Conservation (phyloP, 2,888 invertebrate species). For the Caenorhabditis sp. region DNA sequence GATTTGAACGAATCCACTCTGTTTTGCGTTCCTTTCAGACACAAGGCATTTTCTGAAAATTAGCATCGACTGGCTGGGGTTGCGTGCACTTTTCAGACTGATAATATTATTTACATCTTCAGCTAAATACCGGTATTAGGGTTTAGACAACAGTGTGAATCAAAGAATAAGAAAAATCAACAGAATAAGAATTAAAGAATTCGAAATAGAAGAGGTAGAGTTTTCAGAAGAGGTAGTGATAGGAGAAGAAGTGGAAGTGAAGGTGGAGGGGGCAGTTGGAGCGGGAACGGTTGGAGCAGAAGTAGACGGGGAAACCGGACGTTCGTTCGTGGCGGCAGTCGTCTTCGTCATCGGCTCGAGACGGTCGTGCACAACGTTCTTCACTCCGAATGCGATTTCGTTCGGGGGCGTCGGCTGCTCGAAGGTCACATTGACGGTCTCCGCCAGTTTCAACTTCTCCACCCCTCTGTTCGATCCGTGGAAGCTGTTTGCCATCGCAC, state of each 20-base stretch:
- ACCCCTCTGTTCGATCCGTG: constrained; percentile 43
- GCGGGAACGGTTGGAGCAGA: neutral
- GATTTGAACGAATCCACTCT: too few relatives aligned
- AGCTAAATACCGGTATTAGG: constrained; percentile 21
- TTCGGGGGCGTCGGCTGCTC: constrained; percentile 28
- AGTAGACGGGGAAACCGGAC: neutral
- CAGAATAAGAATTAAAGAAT: neutral
- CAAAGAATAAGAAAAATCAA: constrained; percentile 9
- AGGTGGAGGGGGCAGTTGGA: neutral
- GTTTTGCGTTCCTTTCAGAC: neutral
- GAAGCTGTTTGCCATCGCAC: constrained; percentile 45
- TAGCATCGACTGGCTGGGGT: too few relatives aligned
- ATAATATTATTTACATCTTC: neutral
- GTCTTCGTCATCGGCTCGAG: constrained; percentile 43
- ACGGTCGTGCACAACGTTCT: constrained; percentile 45
- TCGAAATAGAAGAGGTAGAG: neutral
- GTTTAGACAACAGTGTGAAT: constrained; percentile 4
- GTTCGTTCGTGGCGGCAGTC: constrained; percentile 9
- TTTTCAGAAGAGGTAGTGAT: constrained; percentile 21
- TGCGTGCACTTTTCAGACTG: too few relatives aligned
- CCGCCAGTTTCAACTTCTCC: constrained; percentile 32
- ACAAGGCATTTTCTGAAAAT: too few relatives aligned
- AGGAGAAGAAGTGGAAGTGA: neutral
- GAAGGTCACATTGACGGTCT: constrained; percentile 54
- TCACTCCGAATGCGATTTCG: constrained; percentile 55